Percentiles rank a stretch among this genome's conserved stretches.
These are phyloP conservation scores for Dolichallabes microphthalmus DNA, from an alignment of 2,113 vertebrate species.

Conservation along the genomic window DNA sequence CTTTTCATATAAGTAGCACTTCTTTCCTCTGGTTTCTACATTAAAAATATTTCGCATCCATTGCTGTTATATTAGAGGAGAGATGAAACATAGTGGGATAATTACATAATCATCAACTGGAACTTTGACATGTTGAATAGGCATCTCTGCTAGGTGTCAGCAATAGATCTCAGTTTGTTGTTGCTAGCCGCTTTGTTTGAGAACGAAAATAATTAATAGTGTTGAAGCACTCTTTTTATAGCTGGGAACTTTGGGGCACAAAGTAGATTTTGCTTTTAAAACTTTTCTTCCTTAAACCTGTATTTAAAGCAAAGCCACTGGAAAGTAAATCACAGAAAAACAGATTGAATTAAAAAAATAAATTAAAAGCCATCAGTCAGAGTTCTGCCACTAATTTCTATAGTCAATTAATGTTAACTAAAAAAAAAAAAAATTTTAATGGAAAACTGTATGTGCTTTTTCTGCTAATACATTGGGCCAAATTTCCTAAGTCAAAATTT, in stretches of 20 bases:
- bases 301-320: neutral
- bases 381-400: neutral
- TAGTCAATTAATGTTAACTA: neutral
- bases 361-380: neutral
- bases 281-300: neutral
- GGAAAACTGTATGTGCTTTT: neutral
- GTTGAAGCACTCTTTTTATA: neutral
- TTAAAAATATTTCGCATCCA: neutral
- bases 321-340: neutral
- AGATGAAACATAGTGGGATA: neutral
- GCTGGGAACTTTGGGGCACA: neutral
- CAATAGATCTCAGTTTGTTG: neutral
- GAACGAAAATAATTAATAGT: neutral
- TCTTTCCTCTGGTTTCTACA: neutral
- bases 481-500: constrained; percentile 5
- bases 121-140: neutral
- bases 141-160: neutral
- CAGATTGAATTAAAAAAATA: neutral
- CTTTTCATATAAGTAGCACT: neutral
- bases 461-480: neutral
- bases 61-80: neutral
- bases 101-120: neutral
- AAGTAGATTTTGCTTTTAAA: neutral
- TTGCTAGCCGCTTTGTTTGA: neutral
- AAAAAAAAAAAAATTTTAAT: neutral